Base-by-base conservation (phyloP, 2,113 vertebrate species). In the Vulpes vulpes region DNA sequence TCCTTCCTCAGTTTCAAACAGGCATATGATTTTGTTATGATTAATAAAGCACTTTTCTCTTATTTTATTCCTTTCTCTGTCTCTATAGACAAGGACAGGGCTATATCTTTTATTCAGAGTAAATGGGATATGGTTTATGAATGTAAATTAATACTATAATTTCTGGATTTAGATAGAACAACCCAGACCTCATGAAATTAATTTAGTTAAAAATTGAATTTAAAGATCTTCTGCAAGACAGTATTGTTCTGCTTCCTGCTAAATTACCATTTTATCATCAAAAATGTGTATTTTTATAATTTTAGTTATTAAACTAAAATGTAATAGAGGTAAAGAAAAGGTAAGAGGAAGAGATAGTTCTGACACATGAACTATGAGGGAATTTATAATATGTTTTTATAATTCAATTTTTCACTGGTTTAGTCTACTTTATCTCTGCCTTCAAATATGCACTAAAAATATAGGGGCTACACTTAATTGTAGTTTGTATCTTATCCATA, bases 161-260 rank as follows among this genome's bases (percentile, higher is more conserved):
- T 97, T 91, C 59, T 94, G 88, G 53, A 92, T 92, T 96, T 94
- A 94, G 38, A 94, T 11, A 96, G 90, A 96, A 86, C n/a, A 94
- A 89, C 65, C 38, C 35, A 95, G 88, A 49, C 17, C 35, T 96
- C 57, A 88, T 71, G 11, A 96, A 97, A 85, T 96, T 97, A 94
- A 98, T 94, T 95, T 95, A 95, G 83, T 86, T 96, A 93, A 96
- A 95, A 97, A 92, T 2, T 88, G 80, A 95, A 97, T 96, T 97
- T 97, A 98, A 98, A 97, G 92, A 97, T 96, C 81, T 90, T 3
- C 59, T 96, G 22, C 30, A 95, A 97, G 92, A 85, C 84, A 95
- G 51, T 19, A 95, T 85, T 85, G 57, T 86, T 96, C 84, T 88
- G 60, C 43, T 97, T 97, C 51, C 55, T 95, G 85, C 22, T 95